Evolutionary conservation across 2,888 invertebrate species (phyloP).

Genomic region (Sipunculus nudus): DNA sequence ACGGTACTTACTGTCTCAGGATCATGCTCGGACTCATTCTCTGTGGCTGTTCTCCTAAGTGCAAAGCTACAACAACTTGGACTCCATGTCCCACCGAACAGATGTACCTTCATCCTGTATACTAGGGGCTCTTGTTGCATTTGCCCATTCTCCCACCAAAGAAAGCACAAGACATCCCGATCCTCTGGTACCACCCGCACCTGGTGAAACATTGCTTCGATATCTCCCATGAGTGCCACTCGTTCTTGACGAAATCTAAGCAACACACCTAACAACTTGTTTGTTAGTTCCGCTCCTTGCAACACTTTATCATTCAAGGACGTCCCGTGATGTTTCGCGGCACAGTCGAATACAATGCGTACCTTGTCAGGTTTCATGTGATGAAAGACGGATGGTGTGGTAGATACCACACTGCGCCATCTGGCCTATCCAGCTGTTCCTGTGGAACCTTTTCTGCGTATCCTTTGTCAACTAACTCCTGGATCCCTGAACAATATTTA

Average conservation of each 20-base stretch:
- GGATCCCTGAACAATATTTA: slow-evolving; percentile 3
- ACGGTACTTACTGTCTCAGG: background rate
- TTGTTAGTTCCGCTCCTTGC: slow-evolving; percentile 27
- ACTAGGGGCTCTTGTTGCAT: background rate
- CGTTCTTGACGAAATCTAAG: slow-evolving; percentile 25
- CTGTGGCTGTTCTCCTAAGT: background rate
- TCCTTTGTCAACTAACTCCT: background rate
- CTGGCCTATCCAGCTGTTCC: background rate
- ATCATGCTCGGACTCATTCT: background rate
- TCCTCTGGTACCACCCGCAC: slow-evolving; percentile 20
- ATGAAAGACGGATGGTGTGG: slow-evolving; percentile 25
- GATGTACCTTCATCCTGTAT: slow-evolving; percentile 14
- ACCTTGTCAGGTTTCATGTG: slow-evolving; percentile 21
- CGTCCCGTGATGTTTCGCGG: slow-evolving; percentile 16
- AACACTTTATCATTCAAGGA: slow-evolving; percentile 27
- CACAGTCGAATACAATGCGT: slow-evolving; percentile 33
- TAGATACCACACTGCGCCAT: slow-evolving; percentile 15
- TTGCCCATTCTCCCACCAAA: slow-evolving; percentile 20
- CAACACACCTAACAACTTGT: slow-evolving; percentile 27
- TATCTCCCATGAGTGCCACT: slow-evolving; percentile 27
- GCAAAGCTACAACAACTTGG: slow-evolving; percentile 12
- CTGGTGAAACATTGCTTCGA: slow-evolving; percentile 31
- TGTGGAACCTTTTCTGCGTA: slow-evolving; percentile 6
- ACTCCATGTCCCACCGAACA: slow-evolving; percentile 12
- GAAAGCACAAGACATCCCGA: slow-evolving; percentile 24